Base-by-base conservation (phyloP, 2,113 vertebrate species). In the Calonectris borealis region DNA sequence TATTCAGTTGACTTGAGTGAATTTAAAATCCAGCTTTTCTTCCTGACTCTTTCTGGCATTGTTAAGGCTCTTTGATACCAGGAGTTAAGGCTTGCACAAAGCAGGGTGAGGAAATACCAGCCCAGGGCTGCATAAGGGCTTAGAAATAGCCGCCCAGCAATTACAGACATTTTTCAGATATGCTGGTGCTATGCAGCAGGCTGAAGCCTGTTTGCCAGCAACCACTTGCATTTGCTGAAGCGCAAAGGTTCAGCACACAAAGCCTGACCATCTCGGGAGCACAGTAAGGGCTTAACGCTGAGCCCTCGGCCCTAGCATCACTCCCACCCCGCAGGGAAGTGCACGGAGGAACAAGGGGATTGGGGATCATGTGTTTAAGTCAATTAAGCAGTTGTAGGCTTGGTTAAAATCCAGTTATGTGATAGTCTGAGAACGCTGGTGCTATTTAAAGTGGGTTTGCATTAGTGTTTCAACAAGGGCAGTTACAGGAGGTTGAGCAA, bases 321-420 rank as follows among this genome's bases (percentile, higher is more conserved):
- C 82, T 76, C 83, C n/a, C 75, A 58, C 48, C 36, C 46, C 3
- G 10, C 69, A 26, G 40, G 32, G 36, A 57, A 32, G 29, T 5
- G 7, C 0, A 1, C 20, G 46, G 81, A 85, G 48, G 79, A 96
- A 94, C 86, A 93, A 94, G 64, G 52, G 54, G 94, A 97, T 97
- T 97, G 82, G 75, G 84, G 78, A 96, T 96, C 90, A 88, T 86
- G 85, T 44, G 81, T n/a, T 94, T 93, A 97, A 97, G 82, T 91
- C 93, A 91, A 94, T 97, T 96, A 97, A 86, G 87, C 64, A 91
- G 57, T 77, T 73, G 81, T 7, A 85, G 78, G 73, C 81, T 94
- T 66, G 78, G 86, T 95, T 91, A 87, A 80, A 97, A 97, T 96
- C 95, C 95, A 87, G 73, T 96, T 97, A 97, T 1, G 0, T 31